Percentiles rank a stretch among this genome's conserved stretches.
phyloP scores from a whole-genome alignment of 2,888 invertebrate species.

The Phytoseiulus persimilis region DNA sequence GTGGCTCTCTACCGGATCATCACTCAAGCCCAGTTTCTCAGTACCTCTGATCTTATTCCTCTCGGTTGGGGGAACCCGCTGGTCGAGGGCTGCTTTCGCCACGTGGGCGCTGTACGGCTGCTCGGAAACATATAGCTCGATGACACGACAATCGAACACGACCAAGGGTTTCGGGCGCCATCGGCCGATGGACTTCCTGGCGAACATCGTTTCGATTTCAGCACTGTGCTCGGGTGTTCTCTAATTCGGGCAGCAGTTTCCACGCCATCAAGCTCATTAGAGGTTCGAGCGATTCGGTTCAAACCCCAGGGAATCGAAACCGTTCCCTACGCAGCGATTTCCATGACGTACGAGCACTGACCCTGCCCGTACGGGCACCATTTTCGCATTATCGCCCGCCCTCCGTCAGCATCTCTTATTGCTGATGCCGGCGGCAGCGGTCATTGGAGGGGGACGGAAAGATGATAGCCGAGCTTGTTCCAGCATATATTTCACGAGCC shows the following conservation, averaged over 20 bases:
- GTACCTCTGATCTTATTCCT: too few relatives aligned
- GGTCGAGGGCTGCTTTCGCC: too few relatives aligned
- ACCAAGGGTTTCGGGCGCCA: neutral
- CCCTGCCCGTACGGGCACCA: neutral
- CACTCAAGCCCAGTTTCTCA: too few relatives aligned
- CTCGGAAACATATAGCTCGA: too few relatives aligned
- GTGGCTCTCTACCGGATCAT: neutral
- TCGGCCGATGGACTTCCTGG: neutral
- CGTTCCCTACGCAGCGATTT: neutral
- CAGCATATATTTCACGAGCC: too few relatives aligned
- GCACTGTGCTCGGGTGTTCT: neutral
- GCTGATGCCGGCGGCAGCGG: neutral
- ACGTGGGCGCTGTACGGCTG: too few relatives aligned
- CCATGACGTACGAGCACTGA: neutral
- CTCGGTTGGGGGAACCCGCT: too few relatives aligned
- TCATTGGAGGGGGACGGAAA: too few relatives aligned
- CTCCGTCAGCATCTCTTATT: neutral
- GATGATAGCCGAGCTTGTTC: too few relatives aligned
- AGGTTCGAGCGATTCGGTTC: neutral
- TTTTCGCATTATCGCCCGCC: neutral
- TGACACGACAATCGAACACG: too few relatives aligned
- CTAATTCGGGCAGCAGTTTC: neutral
- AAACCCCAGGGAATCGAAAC: neutral
- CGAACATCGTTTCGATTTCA: neutral
- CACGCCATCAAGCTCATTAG: neutral